Evolutionary conservation across 2,888 invertebrate species (phyloP).

Genomic region (Chalcis sispes): DNA sequence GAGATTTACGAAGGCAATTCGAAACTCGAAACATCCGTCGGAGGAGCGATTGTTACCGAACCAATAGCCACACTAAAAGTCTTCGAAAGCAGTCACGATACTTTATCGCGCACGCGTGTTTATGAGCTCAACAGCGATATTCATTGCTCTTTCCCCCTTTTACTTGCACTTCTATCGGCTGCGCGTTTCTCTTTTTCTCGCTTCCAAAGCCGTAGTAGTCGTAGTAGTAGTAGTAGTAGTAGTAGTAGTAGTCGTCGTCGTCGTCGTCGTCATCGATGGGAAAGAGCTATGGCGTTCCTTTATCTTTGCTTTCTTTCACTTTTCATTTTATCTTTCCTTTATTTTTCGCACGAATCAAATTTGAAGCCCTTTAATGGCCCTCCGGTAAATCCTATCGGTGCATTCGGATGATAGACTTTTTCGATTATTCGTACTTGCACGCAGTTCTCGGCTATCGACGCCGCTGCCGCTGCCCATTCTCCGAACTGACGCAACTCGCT

Average conservation of each 20-base stretch:
- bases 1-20: conserved; percentile 34
- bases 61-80: conserved; percentile 32
- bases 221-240: too few species aligned
- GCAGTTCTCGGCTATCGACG: too few species aligned
- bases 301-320: not conserved
- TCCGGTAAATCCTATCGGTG: not conserved
- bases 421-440: conserved; percentile 7
- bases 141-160: conserved; percentile 21
- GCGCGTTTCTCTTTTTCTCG: not conserved
- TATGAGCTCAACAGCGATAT: conserved; percentile 47
- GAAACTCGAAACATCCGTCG: conserved; percentile 35
- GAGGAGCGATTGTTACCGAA: conserved; percentile 25
- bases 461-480: too few species aligned
- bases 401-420: not conserved
- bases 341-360: not conserved
- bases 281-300: too few species aligned
- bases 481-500: too few species aligned
- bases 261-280: too few species aligned
- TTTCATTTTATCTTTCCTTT: not conserved
- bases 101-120: conserved; percentile 54
- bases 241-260: too few species aligned
- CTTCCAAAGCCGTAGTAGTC: too few species aligned
- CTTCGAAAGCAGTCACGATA: conserved; percentile 25
- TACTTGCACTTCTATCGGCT: not conserved
- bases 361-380: not conserved